Evolutionary conservation across 2,113 vertebrate species (phyloP).

Genomic region (Poeciliopsis retropinna): DNA sequence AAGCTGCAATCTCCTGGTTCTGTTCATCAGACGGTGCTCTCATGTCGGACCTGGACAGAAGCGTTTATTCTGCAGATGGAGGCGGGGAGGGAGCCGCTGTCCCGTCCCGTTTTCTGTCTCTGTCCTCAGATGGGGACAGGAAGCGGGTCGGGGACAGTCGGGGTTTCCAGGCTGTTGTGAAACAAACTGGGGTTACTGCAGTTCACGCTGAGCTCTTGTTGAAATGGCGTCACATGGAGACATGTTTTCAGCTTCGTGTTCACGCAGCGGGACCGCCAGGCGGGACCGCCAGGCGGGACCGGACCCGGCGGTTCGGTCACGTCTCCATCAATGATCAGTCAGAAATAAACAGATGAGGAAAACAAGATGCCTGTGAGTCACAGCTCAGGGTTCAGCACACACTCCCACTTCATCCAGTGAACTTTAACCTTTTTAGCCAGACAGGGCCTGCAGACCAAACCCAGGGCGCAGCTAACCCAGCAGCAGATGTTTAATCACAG

Average conservation of each 20-base stretch:
- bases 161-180: slow-evolving; percentile 13
- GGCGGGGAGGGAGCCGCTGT: not conserved
- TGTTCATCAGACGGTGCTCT: too few relatives aligned
- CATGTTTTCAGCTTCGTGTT: slow-evolving; percentile 23
- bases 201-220: slow-evolving; percentile 40
- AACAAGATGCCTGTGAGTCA: slow-evolving; percentile 6
- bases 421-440: not conserved
- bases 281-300: not conserved
- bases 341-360: not conserved
- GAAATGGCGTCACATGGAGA: slow-evolving; percentile 1
- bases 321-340: not conserved
- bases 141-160: not conserved
- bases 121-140: not conserved
- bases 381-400: not conserved
- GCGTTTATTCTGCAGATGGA: not conserved
- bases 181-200: slow-evolving; percentile 42
- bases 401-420: not conserved
- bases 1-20: too few relatives aligned
- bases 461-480: not conserved
- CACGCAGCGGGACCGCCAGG: not conserved
- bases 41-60: not conserved
- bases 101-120: not conserved
- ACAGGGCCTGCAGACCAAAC: not conserved
- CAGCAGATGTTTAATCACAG: slow-evolving; percentile 35
- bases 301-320: not conserved